These are phyloP conservation scores for Eira barbara DNA, from an alignment of 2,113 vertebrate genomes.

Conservation along the genomic window DNA sequence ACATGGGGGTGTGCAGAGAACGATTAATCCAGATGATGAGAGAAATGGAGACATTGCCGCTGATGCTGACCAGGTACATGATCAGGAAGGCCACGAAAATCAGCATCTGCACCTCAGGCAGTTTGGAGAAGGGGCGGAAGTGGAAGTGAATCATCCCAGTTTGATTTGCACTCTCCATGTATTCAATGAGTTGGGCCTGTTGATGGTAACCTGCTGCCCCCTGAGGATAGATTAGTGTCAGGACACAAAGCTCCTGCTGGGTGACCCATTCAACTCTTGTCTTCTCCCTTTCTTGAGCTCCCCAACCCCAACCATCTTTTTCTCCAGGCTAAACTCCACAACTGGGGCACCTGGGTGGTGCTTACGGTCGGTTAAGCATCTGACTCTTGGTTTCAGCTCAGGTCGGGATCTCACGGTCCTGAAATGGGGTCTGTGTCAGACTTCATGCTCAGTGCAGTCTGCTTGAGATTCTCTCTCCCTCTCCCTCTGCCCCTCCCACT, in stretches of 20 bases:
- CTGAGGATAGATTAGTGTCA: not conserved
- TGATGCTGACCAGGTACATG: constrained; percentile 33
- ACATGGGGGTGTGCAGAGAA: constrained; percentile 8
- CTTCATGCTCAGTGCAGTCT: not conserved
- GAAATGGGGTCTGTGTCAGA: not conserved
- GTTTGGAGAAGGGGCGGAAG: constrained; percentile 57
- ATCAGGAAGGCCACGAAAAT: constrained; percentile 44
- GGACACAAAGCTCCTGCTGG: not conserved
- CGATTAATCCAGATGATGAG: not conserved
- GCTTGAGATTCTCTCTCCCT: not conserved
- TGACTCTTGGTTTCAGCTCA: not conserved
- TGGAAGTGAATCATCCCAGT: not conserved
- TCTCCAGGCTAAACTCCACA: not conserved
- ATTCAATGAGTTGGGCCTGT: not conserved
- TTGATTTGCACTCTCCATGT: not conserved
- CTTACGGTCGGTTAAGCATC: not conserved
- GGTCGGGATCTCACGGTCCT: not conserved
- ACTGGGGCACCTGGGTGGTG: not conserved
- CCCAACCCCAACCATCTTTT: not conserved
- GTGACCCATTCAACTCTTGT: not conserved
- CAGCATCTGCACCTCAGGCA: not conserved
- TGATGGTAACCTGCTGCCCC: fast-evolving
- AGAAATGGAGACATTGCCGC: not conserved
- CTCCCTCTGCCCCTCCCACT: not conserved
- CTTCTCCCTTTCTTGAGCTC: not conserved